Base-by-base conservation (phyloP, 2,113 vertebrate species). In the Actenoides hombroni region DNA sequence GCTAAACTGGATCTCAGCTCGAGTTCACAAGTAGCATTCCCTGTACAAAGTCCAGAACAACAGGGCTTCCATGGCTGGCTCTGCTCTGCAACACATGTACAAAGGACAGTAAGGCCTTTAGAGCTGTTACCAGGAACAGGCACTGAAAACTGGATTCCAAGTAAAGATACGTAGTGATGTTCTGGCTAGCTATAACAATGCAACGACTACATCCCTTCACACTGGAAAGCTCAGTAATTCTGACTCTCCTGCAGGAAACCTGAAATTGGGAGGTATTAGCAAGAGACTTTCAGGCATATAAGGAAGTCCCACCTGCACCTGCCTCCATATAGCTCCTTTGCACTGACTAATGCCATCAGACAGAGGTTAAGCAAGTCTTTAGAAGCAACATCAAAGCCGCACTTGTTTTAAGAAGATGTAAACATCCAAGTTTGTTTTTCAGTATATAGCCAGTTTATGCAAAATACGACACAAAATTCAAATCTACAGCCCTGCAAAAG, bases 371-470 rank as follows among this genome's bases (percentile, higher is more conserved):
- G 37, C 54, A 78, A 21, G 35, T 63, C 93, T 77, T 95, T 2
- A 93, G 48, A 93, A 95, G 78, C 68, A 71, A 74, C 86, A 90
- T 88, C 76, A 91, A 95, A 96, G 91, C 60, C 91, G 53, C 21
- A 0, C 9, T 88, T 10, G 1, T 48, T 81, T 85, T 70, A 90
- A 70, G 40, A 76, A 24, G 24, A 86, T 9, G 11, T 1, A 24
- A 91, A 42, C 31, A 73, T 29, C 42, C 60, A 68, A 10, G 54
- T 56, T 33, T 24, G 44, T 31, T 80, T 93, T 68, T 86, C 71
- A 63, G 53, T 48, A 79, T 14, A 64, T 19, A 42, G 56, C 16
- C 39, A 75, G 23, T 74, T 85, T 65, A 95, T 77, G 88, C 86
- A 97, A 96, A 95, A 63, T 39, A 84, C 0, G 13, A 49, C 31